These are phyloP conservation scores for Nyctalus aviator DNA, from an alignment of 2,797 vertebrate genomes.

Conservation along the genomic window DNA sequence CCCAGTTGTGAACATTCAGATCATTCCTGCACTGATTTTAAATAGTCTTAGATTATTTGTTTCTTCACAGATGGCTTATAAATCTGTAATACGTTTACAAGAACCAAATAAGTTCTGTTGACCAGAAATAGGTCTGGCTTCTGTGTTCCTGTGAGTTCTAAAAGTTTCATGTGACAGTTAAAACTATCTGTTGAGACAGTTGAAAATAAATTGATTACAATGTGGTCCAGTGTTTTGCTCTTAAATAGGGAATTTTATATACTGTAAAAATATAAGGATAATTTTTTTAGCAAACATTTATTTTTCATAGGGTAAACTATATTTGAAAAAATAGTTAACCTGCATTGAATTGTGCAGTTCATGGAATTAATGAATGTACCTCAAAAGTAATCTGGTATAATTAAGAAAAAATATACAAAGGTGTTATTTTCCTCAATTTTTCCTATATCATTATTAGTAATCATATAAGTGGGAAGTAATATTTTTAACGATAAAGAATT, in stretches of 20 bases:
- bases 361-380: background rate
- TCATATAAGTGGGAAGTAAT: background rate
- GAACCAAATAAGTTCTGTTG: slow-evolving; percentile 16
- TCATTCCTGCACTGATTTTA: slow-evolving; percentile 42
- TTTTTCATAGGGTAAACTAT: background rate
- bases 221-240: background rate
- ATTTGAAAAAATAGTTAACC: background rate
- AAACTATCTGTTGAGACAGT: slow-evolving; percentile 23
- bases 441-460: background rate
- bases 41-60: slow-evolving; percentile 49
- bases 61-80: slow-evolving; percentile 60
- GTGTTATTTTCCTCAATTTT: background rate
- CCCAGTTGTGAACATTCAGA: slow-evolving; percentile 6
- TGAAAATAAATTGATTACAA: slow-evolving; percentile 7
- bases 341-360: background rate
- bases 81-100: slow-evolving; percentile 56
- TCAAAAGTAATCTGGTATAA: background rate
- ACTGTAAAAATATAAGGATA: background rate
- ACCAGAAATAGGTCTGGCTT: slow-evolving; percentile 35
- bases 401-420: background rate
- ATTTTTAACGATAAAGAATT: background rate
- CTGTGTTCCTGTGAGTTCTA: background rate
- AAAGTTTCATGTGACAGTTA: background rate
- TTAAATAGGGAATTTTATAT: background rate
- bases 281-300: background rate